Evolutionary conservation across 2,113 vertebrate genomes (phyloP).

Genomic region (Cololabis saira): DNA sequence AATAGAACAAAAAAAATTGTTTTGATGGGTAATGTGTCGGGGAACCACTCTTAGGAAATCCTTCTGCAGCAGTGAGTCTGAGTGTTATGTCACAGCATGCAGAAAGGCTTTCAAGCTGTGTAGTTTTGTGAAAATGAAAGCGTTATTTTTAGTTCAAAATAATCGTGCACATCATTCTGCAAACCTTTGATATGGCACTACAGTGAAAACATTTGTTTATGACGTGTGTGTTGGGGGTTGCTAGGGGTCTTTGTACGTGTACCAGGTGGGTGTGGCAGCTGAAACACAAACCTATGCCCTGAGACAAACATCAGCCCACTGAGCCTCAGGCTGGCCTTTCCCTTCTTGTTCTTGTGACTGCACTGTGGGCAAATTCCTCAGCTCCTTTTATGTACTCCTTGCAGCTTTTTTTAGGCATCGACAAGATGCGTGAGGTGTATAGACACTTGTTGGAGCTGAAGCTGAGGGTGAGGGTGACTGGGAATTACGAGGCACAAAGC

Average conservation of each 20-base stretch:
- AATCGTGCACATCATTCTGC: constrained; percentile 1
- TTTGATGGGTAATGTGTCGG: constrained; percentile 30
- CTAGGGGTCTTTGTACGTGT: constrained; percentile 36
- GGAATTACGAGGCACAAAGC: constrained; percentile 5
- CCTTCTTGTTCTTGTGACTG: constrained; percentile 20
- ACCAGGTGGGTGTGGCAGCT: constrained; percentile 70
- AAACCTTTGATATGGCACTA: constrained; percentile 25
- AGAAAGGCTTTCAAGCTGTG: neutral
- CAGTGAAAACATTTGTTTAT: constrained; percentile 1
- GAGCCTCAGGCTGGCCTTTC: constrained; percentile 30
- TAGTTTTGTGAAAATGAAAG: constrained; percentile 11
- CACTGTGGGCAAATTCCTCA: constrained; percentile 15
- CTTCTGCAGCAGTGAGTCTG: constrained; percentile 9
- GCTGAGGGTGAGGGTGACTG: neutral
- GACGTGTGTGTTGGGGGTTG: neutral
- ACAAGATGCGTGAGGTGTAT: constrained; percentile 13
- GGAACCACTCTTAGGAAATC: constrained; percentile 15
- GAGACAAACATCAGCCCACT: constrained; percentile 30
- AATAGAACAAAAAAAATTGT: neutral
- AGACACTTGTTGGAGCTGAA: no score
- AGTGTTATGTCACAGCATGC: constrained; percentile 18
- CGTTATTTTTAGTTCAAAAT: constrained; percentile 14
- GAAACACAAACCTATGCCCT: constrained; percentile 43
- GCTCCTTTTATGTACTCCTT: constrained; percentile 19
- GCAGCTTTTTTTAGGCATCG: constrained; percentile 10